Conservation (phyloP, 1,140 invertebrate genomes). For the Trissolcus basalis region DNA sequence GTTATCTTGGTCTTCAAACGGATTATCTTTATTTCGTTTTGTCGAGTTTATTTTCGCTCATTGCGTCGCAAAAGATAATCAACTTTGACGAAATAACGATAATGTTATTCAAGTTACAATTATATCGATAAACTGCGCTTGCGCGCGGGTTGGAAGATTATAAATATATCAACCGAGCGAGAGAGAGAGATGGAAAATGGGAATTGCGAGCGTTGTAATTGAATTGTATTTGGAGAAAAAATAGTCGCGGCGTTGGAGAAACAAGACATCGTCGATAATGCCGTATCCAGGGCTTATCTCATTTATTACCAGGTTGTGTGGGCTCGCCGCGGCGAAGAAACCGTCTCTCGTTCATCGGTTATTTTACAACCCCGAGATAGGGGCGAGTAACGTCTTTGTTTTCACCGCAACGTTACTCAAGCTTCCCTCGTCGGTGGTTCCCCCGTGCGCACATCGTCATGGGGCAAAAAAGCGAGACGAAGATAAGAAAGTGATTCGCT, state of each 20-base stretch:
- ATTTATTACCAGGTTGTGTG: slow-evolving; percentile 68
- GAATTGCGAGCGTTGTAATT: slow-evolving; percentile 29
- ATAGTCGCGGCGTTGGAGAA: slow-evolving; percentile 37
- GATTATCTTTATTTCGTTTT: neutral
- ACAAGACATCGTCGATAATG: slow-evolving; percentile 67
- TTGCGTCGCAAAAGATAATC: neutral
- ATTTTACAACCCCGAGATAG: slow-evolving; percentile 75
- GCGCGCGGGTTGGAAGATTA: no score
- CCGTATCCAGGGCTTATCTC: slow-evolving; percentile 70
- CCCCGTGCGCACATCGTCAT: slow-evolving; percentile 22
- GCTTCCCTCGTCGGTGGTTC: slow-evolving; percentile 43
- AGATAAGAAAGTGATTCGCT: slow-evolving; percentile 42
- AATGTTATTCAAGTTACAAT: no score
- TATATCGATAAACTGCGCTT: no score
- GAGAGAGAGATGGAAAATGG: slow-evolving; percentile 13
- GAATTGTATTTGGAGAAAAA: slow-evolving; percentile 26
- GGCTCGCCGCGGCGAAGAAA: slow-evolving; percentile 53
- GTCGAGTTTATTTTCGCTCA: neutral
- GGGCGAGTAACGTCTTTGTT: slow-evolving; percentile 74
- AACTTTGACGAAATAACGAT: neutral
- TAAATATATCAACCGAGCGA: no score
- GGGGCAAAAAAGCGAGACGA: slow-evolving; percentile 26
- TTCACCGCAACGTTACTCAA: slow-evolving; percentile 68
- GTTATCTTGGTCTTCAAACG: neutral
- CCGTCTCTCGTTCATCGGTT: slow-evolving; percentile 71